These are phyloP conservation scores for Dione vanillae DNA, from an alignment of 2,888 invertebrate species.

Conservation along the genomic window DNA sequence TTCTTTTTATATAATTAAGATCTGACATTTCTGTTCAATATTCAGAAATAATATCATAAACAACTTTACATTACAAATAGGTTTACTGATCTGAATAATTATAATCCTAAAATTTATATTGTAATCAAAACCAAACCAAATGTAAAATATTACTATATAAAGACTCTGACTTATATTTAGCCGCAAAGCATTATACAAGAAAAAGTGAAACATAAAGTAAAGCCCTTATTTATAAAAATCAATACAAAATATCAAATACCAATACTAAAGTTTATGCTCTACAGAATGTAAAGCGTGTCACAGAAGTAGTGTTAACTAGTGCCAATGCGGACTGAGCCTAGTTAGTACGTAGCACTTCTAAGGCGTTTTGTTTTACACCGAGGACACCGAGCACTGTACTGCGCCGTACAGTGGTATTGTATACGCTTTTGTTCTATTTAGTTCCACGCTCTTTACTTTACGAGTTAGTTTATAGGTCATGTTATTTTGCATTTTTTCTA, in stretches of 20 bases:
- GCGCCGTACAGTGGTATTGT: not conserved
- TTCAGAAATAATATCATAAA: too few species aligned
- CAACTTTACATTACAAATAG: too few species aligned
- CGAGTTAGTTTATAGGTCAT: not conserved
- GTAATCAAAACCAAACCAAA: too few species aligned
- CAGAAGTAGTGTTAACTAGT: not conserved
- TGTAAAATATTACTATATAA: too few species aligned
- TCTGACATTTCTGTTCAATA: too few species aligned
- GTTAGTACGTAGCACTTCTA: not conserved
- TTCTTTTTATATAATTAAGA: too few species aligned
- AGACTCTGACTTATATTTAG: too few species aligned
- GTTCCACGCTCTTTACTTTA: not conserved
- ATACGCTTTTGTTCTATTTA: conserved; percentile 10
- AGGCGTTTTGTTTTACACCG: conserved; percentile 17
- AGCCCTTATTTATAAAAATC: not conserved
- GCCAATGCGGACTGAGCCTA: conserved; percentile 9
- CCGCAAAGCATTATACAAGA: too few species aligned
- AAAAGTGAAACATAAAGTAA: not conserved
- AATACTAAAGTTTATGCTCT: not conserved
- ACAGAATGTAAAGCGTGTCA: conserved; percentile 3
- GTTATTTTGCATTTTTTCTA: not conserved
- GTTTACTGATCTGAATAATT: too few species aligned
- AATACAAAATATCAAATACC: not conserved
- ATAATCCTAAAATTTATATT: too few species aligned
- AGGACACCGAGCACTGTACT: not conserved